A percentile compares a stretch with the other conserved stretches of the same genome.
phyloP scores from a whole-genome alignment of 1,140 invertebrate species.

The Drosophila simulans region DNA sequence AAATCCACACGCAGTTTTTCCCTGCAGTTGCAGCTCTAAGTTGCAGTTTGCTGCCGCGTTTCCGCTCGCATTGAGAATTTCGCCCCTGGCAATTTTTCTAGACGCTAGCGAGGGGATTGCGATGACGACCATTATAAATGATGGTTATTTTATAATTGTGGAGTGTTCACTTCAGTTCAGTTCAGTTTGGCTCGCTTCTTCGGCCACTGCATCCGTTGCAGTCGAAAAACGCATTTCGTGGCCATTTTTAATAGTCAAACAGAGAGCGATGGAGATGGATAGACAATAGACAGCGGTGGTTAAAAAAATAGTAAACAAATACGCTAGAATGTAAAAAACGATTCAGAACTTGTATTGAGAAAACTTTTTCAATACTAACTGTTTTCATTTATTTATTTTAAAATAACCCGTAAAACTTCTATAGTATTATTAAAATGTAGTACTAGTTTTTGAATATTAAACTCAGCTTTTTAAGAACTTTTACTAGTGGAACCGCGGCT shows the following conservation, averaged over 20 bases:
- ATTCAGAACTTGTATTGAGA: background rate
- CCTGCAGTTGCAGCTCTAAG: constrained; percentile 19
- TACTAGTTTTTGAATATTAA: too few relatives aligned
- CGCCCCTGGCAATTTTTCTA: constrained; percentile 42
- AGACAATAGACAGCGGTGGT: constrained; percentile 9
- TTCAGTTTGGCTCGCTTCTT: constrained; percentile 28
- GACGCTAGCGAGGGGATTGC: constrained; percentile 6
- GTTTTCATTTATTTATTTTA: background rate
- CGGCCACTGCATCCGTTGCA: constrained; percentile 63
- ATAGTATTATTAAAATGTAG: too few relatives aligned
- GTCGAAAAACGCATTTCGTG: constrained; percentile 79
- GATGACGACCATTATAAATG: constrained; percentile 73
- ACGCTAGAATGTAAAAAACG: background rate
- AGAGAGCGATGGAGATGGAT: constrained; percentile 2
- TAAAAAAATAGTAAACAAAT: background rate
- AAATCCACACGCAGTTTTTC: constrained; percentile 73
- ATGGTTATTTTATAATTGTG: constrained; percentile 83
- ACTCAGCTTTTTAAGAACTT: background rate
- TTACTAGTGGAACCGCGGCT: background rate
- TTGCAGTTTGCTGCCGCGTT: constrained; percentile 67
- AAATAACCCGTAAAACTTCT: background rate
- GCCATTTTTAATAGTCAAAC: constrained; percentile 63
- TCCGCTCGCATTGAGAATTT: constrained; percentile 66
- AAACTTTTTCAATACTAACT: too few relatives aligned
- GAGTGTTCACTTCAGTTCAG: constrained; percentile 41